These are phyloP conservation scores for Semicossyphus pulcher DNA, from an alignment of 2,113 vertebrate genomes.

Conservation along the genomic window DNA sequence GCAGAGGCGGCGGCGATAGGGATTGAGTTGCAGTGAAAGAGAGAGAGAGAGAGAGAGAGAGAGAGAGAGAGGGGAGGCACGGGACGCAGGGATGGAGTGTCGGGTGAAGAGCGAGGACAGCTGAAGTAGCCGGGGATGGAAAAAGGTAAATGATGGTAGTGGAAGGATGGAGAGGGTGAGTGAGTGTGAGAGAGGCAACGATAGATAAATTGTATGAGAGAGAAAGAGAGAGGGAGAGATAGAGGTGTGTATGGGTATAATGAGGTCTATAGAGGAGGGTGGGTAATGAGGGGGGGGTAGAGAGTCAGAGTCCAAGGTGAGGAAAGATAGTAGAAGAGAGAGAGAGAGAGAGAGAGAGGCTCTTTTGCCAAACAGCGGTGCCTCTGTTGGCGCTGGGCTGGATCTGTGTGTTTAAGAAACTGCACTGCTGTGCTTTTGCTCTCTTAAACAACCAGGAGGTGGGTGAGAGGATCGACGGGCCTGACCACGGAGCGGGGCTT, in stretches of 20 bases:
- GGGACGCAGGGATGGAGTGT: constrained; percentile 51
- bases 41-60: constrained; percentile 43
- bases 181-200: constrained; percentile 49
- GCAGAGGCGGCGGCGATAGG: constrained; percentile 59
- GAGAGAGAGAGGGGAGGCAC: constrained; percentile 50
- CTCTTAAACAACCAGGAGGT: constrained; percentile 78
- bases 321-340: neutral
- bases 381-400: constrained; percentile 63
- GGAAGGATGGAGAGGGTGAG: constrained; percentile 57
- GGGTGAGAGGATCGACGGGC: constrained; percentile 67
- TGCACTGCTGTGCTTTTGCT: constrained; percentile 75
- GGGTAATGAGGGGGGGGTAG: constrained; percentile 51
- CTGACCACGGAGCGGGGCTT: constrained; percentile 72
- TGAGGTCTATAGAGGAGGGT: constrained; percentile 67
- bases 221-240: constrained; percentile 25
- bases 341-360: constrained; percentile 28
- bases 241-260: constrained; percentile 57
- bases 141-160: constrained; percentile 66
- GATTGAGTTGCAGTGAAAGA: constrained; percentile 62
- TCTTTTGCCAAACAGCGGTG: constrained; percentile 66
- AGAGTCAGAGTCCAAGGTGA: constrained; percentile 66
- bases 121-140: constrained; percentile 58
- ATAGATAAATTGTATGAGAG: constrained; percentile 64
- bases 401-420: constrained; percentile 76
- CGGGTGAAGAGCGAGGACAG: constrained; percentile 61